A percentile compares a stretch with the other conserved stretches of the same genome.
phyloP scores from a whole-genome alignment of 2,113 vertebrate genomes.

The Lepus americanus region DNA sequence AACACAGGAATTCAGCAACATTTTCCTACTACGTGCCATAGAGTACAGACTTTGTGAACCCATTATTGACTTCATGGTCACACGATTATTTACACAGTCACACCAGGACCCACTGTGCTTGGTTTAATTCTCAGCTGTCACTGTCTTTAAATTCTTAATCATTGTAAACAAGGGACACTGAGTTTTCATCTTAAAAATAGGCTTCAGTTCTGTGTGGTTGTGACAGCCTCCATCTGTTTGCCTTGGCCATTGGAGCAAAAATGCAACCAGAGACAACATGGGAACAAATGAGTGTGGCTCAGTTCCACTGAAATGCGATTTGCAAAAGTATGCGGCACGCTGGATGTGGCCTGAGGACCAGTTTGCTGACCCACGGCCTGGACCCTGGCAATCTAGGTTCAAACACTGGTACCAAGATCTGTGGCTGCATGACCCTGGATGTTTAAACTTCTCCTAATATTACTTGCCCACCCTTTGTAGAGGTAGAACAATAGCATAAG shows the following conservation, averaged over 20 bases:
- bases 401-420: background rate
- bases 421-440: background rate
- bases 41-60: background rate
- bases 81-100: background rate
- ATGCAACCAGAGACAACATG: rapidly evolving
- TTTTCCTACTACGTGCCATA: background rate
- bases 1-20: rapidly evolving
- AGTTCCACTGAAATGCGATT: background rate
- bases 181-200: background rate
- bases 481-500: background rate
- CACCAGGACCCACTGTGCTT: background rate
- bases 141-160: background rate
- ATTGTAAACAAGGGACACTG: background rate
- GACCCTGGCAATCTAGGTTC: background rate
- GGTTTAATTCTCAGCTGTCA: background rate
- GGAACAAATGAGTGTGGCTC: background rate
- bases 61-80: background rate
- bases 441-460: background rate
- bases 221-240: background rate
- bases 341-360: too few species aligned
- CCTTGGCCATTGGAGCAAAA: background rate
- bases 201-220: background rate
- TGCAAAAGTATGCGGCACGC: background rate
- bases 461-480: background rate
- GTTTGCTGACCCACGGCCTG: background rate